Evolutionary conservation across 2,113 vertebrate genomes (phyloP).

Genomic region (Thomomys bottae): DNA sequence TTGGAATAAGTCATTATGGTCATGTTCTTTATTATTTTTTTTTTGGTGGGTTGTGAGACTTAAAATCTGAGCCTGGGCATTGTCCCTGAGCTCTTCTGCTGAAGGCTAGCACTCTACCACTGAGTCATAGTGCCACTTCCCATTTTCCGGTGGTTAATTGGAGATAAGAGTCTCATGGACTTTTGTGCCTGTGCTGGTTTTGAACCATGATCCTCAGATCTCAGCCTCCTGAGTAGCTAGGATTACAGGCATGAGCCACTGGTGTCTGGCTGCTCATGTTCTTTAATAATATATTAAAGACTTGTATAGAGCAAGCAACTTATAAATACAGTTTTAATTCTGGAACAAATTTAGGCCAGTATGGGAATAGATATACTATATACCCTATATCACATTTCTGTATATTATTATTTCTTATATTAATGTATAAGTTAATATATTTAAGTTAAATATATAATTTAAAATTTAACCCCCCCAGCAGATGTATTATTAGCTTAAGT

Average conservation of each 20-base stretch:
- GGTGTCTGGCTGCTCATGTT: conserved; percentile 50
- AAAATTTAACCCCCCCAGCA: no score
- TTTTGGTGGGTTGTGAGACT: no score
- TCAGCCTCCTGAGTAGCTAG: no score
- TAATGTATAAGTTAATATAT: background rate
- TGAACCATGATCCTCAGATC: no score
- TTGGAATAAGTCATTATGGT: conserved; percentile 15
- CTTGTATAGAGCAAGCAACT: background rate
- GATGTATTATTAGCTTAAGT: background rate
- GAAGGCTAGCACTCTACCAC: no score
- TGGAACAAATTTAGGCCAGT: conserved; percentile 22
- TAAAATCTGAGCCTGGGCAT: no score
- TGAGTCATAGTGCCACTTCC: no score
- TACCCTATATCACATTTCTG: background rate
- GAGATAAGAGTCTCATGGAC: no score
- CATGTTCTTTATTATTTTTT: conserved; percentile 44
- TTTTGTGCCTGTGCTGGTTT: no score
- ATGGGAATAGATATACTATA: background rate
- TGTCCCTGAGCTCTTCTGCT: no score
- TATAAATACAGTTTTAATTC: conserved; percentile 3
- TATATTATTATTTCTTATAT: background rate
- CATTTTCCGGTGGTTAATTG: no score
- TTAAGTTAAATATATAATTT: background rate
- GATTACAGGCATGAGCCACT: no score
- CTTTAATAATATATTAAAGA: background rate